These are phyloP conservation scores for Arremon aurantiirostris DNA, from an alignment of 2,797 vertebrate genomes.

Conservation along the genomic window DNA sequence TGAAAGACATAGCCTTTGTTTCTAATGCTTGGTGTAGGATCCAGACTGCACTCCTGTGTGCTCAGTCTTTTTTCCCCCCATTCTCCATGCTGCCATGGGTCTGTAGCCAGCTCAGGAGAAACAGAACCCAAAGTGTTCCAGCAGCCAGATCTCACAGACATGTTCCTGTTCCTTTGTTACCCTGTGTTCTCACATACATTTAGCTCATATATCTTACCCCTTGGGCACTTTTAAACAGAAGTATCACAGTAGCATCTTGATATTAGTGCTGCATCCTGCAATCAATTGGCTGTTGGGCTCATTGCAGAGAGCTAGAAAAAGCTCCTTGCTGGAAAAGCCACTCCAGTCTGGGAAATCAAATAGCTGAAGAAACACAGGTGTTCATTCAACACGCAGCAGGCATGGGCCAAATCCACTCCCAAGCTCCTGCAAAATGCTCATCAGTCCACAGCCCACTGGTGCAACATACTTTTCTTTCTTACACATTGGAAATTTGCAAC, in stretches of 20 bases:
- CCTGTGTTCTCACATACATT: fast-evolving
- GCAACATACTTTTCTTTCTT: neutral
- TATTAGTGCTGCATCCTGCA: neutral
- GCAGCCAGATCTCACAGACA: neutral
- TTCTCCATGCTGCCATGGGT: neutral
- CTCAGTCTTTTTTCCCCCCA: neutral
- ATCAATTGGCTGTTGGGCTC: neutral
- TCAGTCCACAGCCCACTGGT: neutral
- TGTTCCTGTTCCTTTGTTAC: neutral
- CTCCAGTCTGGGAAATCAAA: neutral
- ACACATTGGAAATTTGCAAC: neutral
- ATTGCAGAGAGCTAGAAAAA: neutral
- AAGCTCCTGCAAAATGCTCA: neutral
- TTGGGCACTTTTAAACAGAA: neutral
- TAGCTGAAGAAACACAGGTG: neutral
- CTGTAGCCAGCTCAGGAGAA: neutral
- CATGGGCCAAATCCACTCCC: neutral
- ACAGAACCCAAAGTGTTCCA: neutral
- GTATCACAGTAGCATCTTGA: neutral
- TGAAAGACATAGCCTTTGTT: neutral
- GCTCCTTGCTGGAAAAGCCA: neutral
- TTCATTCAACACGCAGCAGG: neutral
- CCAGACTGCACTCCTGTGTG: neutral
- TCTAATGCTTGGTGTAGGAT: neutral
- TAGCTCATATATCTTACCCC: neutral